Percentiles rank a stretch among this genome's conserved stretches.
These are phyloP conservation scores for Psittacula echo DNA, from an alignment of 2,797 vertebrate species.

Conservation along the genomic window DNA sequence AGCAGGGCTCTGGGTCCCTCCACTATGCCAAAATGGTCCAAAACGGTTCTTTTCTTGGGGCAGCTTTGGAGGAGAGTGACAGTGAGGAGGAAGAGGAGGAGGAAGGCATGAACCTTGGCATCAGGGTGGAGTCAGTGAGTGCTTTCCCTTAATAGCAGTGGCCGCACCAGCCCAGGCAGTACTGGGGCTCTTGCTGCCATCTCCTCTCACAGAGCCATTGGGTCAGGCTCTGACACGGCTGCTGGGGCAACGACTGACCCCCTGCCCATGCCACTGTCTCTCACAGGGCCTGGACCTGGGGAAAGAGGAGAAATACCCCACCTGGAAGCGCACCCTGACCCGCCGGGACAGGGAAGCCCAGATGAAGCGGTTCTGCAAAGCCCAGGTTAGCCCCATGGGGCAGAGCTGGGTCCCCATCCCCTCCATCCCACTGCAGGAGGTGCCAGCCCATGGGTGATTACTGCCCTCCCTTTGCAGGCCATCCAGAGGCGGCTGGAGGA, in stretches of 20 bases:
- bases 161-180: neutral
- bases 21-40: neutral
- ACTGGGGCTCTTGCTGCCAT: neutral
- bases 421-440: neutral
- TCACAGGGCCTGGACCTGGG: constrained; percentile 30
- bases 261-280: fast-evolving
- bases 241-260: neutral
- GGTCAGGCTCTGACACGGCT: neutral
- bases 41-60: neutral
- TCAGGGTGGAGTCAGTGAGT: constrained; percentile 19
- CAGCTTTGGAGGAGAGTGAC: constrained; percentile 25
- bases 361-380: constrained; percentile 86
- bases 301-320: constrained; percentile 61
- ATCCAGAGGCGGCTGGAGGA: constrained; percentile 93
- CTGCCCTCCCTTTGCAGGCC: constrained; percentile 73
- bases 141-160: fast-evolving
- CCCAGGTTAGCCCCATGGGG: constrained; percentile 83
- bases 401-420: neutral
- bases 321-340: constrained; percentile 82
- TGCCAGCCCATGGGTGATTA: fast-evolving
- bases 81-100: constrained; percentile 32
- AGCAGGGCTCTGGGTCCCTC: neutral
- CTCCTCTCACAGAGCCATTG: neutral
- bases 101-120: neutral
- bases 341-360: constrained; percentile 85